Evolutionary conservation across 2,797 vertebrate genomes (phyloP).

Genomic region (Sparidentex hasta): DNA sequence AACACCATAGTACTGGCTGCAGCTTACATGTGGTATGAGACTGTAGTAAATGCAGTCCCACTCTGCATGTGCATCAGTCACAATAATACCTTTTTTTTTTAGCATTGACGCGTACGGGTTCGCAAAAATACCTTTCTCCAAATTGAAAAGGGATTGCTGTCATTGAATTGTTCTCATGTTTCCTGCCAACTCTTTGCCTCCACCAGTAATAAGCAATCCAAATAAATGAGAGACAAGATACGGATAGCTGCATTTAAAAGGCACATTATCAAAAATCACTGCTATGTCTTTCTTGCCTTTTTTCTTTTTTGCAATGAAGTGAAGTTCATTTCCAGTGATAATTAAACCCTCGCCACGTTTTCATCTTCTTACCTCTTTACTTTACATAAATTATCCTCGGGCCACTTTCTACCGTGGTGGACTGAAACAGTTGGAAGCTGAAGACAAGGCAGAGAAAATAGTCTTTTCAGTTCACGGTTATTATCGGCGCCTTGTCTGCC

Average conservation of each 20-base stretch:
- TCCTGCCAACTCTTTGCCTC: constrained; percentile 15
- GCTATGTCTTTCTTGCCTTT: constrained; percentile 35
- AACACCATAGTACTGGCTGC: too few relatives aligned
- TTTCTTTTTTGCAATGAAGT: constrained; percentile 20
- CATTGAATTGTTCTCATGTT: constrained; percentile 31
- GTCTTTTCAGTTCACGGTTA: constrained; percentile 13
- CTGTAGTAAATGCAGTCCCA: constrained; percentile 5
- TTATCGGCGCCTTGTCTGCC: not conserved
- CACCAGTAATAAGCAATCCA: constrained; percentile 32
- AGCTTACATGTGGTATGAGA: too few relatives aligned
- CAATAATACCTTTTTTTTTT: constrained; percentile 13
- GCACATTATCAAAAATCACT: constrained; percentile 57
- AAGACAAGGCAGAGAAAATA: constrained; percentile 44
- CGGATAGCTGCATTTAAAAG: constrained; percentile 46
- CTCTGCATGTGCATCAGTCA: constrained; percentile 35
- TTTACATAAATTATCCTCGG: constrained; percentile 71
- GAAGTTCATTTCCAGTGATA: constrained; percentile 67
- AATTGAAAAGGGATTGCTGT: constrained; percentile 29
- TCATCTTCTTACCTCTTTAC: constrained; percentile 65
- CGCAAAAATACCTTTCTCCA: constrained; percentile 22
- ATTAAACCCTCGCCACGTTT: constrained; percentile 73
- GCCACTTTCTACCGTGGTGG: constrained; percentile 46
- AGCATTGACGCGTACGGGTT: constrained; percentile 14
- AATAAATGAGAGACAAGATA: constrained; percentile 46
- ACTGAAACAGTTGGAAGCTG: constrained; percentile 50